Evolutionary conservation across 1,140 invertebrate species (phyloP).

Genomic region (Caenorhabditis remanei): DNA sequence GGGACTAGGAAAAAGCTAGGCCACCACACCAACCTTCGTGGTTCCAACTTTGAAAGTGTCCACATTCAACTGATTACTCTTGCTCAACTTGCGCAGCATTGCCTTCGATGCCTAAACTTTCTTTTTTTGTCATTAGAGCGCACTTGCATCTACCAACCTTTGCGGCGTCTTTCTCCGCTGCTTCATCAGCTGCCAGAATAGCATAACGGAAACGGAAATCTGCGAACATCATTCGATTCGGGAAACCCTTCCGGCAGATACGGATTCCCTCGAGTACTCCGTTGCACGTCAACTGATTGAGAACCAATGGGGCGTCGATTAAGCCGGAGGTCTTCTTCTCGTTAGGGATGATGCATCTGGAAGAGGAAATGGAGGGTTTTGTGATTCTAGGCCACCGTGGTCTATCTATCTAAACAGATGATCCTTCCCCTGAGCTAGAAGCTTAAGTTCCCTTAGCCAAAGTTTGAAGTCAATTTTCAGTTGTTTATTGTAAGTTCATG

Average conservation of each 20-base stretch:
- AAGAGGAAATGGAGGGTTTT: constrained; percentile 91
- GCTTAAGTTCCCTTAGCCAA: too few relatives aligned
- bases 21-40: constrained; percentile 81
- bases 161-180: constrained; percentile 49
- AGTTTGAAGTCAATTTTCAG: too few relatives aligned
- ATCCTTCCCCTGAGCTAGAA: too few relatives aligned
- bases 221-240: constrained; percentile 85
- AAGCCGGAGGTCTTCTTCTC: constrained; percentile 90
- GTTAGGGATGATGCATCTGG: constrained; percentile 98
- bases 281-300: constrained; percentile 90
- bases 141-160: background rate
- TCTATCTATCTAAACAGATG: too few relatives aligned
- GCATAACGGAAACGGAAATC: constrained; percentile 99
- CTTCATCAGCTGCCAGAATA: constrained; percentile 72
- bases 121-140: background rate
- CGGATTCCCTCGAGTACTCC: constrained; percentile 99
- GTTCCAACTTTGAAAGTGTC: constrained; percentile 71
- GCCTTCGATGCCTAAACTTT: constrained; percentile 55
- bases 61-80: constrained; percentile 67
- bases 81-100: constrained; percentile 68
- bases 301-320: constrained; percentile 72
- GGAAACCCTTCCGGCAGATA: constrained; percentile 99
- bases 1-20: background rate
- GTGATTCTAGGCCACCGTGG: too few relatives aligned
- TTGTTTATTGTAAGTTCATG: too few relatives aligned